Evolutionary conservation across 2,888 invertebrate genomes (phyloP), one percentile per base, ranked within the genome.

Genomic region (Brenthis hecate): DNA sequence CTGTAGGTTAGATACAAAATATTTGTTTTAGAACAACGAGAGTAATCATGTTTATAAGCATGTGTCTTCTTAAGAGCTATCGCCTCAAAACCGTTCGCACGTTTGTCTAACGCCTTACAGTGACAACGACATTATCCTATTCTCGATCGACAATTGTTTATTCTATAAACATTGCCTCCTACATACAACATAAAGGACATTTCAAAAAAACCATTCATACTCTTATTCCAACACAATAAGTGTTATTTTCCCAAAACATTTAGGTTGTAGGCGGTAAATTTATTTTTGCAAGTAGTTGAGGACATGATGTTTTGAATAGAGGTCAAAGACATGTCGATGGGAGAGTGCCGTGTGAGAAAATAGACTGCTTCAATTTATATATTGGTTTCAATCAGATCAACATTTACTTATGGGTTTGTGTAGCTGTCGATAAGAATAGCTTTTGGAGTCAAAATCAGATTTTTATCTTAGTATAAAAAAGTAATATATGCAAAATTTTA

Each of bases 71-170:
- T 28, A 60, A 60, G 60, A 50, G 32, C 50, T 50, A 48, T 58
- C 28, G 14, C 58, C 23, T 43, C 36, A 61, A 65, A 78, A 80
- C 80, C 78, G 78, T 74, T 76, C 77, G 76, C 73, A 66, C 80
- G 87, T 88, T 83, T 86, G 85, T 85, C 81, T 80, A 82, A 79
- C 78, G 80, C 83, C 81, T 81, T 75, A 80, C 75, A 85, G 81
- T 85, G 89, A 89, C 88, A 89, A 88, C 85, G 88, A 89, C 88
- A 89, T 82, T 87, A 85, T 88, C 86, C 86, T 85, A 84, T 87
- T 84, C 85, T 84, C 81, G 85, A 89, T 87, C 88, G 78, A 77
- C 84, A 83, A 80, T 87, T 89, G 88, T 89, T 89, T 89, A 87
- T 84, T 85, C 82, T 84, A 82, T 78, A 85, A 88, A 88, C 89